These are phyloP conservation scores for cattle (Bos taurus) DNA, from an alignment of 2,113 vertebrate genomes.

Conservation along the genomic window ARS-UCD2.0 NC_037331.1:105237001-105237500, in stretches of 20 bases:
- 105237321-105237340: neutral
- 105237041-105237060: neutral
- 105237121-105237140: neutral
- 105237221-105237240: neutral
- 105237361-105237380: neutral
- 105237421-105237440: neutral
- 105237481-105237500: no score
- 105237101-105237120: neutral
- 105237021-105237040: neutral
- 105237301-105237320: neutral
- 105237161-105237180: neutral
- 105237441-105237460: no score
- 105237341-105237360: neutral
- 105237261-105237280: neutral
- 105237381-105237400: neutral
- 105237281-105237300: neutral
- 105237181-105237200: neutral
- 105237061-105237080: neutral
- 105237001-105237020: neutral
- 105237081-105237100: neutral
- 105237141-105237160: neutral
- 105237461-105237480: no score
- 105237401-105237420: neutral
- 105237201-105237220: neutral
- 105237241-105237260: neutral